Evolutionary conservation across 2,888 invertebrate species (phyloP), one percentile per base, ranked within the genome.

Genomic region (Itoplectis maculator): DNA sequence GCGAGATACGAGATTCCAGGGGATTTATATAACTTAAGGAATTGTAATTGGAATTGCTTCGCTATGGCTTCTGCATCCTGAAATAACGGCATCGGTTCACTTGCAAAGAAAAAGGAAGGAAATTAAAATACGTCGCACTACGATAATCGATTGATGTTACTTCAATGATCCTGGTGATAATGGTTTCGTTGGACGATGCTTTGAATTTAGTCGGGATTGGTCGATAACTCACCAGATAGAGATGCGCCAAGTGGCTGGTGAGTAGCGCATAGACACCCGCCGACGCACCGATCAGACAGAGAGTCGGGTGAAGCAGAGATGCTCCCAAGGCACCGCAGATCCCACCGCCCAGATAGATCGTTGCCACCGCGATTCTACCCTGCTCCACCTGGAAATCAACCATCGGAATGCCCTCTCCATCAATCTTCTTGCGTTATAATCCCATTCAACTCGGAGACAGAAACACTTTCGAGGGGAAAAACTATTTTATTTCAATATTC

Each of bases 221-320:
- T 18, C 11, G 9, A 51, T 20, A 63, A 89, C 92, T 93, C 92
- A 95, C 95, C 94, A 97, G 94, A 89, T 96, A 94, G 85, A 98
- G 95, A 93, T 98, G 97, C 68, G 98, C 96, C 76, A 98, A 94
- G 92, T 98, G 97, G 83, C 98, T 97, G 69, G 97, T 96, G 82
- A 98, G 94, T 85, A 98, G 93, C 29, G 97, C 97, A 92, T 98
- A 98, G 75, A 98, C 97, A 7, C 98, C 98, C 0, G 97, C 98
- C 0, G 98, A 98, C 47, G 98, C 97, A 20, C 98, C 98, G 65
- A 97, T 96, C 87, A 98, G 95, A 88, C 95, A 95, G 81, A 96
- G 95, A 81, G 94, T 94, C 35, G 96, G 96, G 92, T 97, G 96
- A 89, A 97, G 94, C 76, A 96, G 95, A 35, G 96, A 95, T 0